Base-by-base conservation (phyloP, 2,888 invertebrate species). In the Rotaria macrura region DNA sequence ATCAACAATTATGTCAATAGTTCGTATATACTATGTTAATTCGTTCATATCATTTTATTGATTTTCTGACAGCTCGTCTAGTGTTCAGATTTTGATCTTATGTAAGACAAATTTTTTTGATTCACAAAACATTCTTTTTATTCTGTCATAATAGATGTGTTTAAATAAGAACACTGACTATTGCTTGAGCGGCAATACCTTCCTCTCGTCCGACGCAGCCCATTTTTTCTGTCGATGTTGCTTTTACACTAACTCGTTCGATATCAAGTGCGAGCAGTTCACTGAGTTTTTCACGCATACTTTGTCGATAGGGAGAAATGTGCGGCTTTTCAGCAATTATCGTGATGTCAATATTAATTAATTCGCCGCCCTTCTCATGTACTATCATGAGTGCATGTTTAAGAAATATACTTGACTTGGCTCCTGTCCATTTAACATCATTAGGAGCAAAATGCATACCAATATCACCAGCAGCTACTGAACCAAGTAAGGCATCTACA, bases 401-500 rank as follows among this genome's bases (percentile, higher is more conserved):
- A 40, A 84, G 38, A 84, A 84, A 84, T 25, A 55, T 55, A 25
- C 34, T 55, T 38, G 84, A 84, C 14, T 55, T 34, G 25, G 55
- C 84, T 47, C 55, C 40, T 20, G 4, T 55, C 84, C 84, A 84
- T 55, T 55, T 34, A 23, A 5, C 9, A 55, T 84, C 84, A n/a
- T 25, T 40, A 34, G 52, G 54, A 25, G 52, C 29, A 40, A 84
- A 84, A 54, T 84, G 84, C 49, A 47, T 40, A 25, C 84, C 84
- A 55, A 84, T 84, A 55, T 84, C 84, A 40, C 84, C 84, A 5
- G 52, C 84, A 55, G 54, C 55, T 40, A 84, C n/a, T 40, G 84
- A 54, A 55, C 84, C 84, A 40, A 84, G 55, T 40, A 84, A 47
- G 54, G 84, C 84, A 38, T 84, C 84, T 55, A 84, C 55, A 34